phyloP scores from a whole-genome alignment of 2,888 invertebrate species.

The Watsonalla cultraria region DNA sequence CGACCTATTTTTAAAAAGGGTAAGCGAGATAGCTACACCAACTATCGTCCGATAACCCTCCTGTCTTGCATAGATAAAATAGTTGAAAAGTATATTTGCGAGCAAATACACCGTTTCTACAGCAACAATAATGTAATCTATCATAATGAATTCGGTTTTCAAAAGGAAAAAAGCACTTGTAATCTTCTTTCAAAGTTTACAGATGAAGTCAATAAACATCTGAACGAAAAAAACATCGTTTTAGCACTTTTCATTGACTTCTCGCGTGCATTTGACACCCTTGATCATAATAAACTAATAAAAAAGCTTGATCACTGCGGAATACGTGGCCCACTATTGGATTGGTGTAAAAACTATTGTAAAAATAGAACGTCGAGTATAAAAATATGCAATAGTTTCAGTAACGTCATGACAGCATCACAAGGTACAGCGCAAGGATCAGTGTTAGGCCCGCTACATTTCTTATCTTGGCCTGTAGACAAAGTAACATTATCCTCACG shows the following conservation, averaged over 20 bases:
- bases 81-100: slow-evolving; percentile 12
- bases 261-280: slow-evolving; percentile 17
- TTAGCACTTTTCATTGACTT: slow-evolving; percentile 10
- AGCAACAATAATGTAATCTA: slow-evolving; percentile 7
- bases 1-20: slow-evolving; percentile 16
- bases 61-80: slow-evolving; percentile 18
- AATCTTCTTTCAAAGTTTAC: slow-evolving; percentile 12
- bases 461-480: background rate
- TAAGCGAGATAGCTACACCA: slow-evolving; percentile 3
- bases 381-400: slow-evolving; percentile 6
- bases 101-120: slow-evolving; percentile 12
- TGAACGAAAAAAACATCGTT: slow-evolving; percentile 11
- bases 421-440: slow-evolving; percentile 20
- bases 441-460: slow-evolving; percentile 10
- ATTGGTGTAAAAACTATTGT: slow-evolving; percentile 9
- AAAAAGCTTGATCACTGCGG: slow-evolving; percentile 8
- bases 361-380: slow-evolving; percentile 6
- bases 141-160: slow-evolving; percentile 1
- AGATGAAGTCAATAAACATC: slow-evolving; percentile 11
- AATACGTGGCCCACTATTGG: slow-evolving; percentile 5
- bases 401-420: slow-evolving; percentile 2
- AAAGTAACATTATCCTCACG: too few species aligned
- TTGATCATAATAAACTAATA: slow-evolving; percentile 9
- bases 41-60: slow-evolving; percentile 18
- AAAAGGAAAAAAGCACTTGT: slow-evolving; percentile 3